Evolutionary conservation across 2,113 vertebrate genomes (phyloP), one percentile per base, ranked within the genome.

Genomic region (Pimephales promelas): DNA sequence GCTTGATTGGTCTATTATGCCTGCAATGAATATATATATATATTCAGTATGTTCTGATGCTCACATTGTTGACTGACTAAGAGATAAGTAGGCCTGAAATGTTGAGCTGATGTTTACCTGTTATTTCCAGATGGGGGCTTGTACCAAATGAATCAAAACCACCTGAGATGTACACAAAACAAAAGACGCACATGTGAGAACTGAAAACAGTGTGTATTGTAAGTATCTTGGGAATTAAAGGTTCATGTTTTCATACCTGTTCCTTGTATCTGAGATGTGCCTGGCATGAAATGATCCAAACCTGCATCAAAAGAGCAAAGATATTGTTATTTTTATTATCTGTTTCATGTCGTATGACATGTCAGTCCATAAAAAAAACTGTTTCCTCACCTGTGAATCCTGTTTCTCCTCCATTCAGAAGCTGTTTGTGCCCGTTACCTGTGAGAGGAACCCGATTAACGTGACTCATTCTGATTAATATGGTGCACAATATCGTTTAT

Each of bases 351-450:
- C 22, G 36, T 68, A 5, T 68, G 34, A n/a, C n/a, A 68, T n/a
- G 20, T 40, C 31, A 68, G 31, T 68, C 31, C 3, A 1, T 66
- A 22, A 22, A 36, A 11, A 26, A n/a, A 0, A 2, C 31, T 4
- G 20, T 14, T 81, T 43, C 84, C 82, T 54, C 49, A 93, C 93
- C 93, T 90, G 90, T 81, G 4, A 90, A 88, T 79, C 87, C 86
- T 40, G 83, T 77, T 40, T 86, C 10, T 71, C 87, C 64, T 49
- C 89, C 92, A 82, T 89, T 92, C 13, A 86, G 90, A 26, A 94
- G 74, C n/a, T 92, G 90, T 80, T 94, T 94, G 54, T 93, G 91
- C 70, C 92, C 92, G 6, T 93, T 94, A 28, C 91, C 94, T 94
- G 77, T 18, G 43, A 79, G 34, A 88, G 52, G 18, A 73, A 31